Evolutionary conservation across 1,140 invertebrate genomes (phyloP), one percentile per base, ranked within the genome.

Genomic region (Homarus americanus): DNA sequence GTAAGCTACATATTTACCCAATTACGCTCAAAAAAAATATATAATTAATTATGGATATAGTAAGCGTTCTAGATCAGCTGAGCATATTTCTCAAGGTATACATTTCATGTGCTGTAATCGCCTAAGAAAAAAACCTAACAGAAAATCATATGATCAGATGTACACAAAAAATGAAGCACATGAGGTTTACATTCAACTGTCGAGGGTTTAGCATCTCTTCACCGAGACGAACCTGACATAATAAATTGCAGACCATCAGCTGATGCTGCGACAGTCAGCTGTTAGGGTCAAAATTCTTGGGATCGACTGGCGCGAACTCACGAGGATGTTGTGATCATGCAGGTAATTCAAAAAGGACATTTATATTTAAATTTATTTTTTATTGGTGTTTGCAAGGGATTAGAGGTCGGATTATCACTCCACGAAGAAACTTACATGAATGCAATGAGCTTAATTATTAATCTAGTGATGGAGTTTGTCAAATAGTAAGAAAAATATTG

Each of bases 321-420:
- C 63, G 2, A 36, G 24, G 40, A 75, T 90, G 87, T 90, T 90
- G 83, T 90, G 87, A 90, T 90, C 44, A 90, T 83, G 44, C 80
- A 83, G 72, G 9, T 75, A 1, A 41, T 90, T 83, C 80, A 17
- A 63, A 90, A 90, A 78, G 53, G 40, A 32, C 53, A 24, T 28
- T 58, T 75, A 49, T 41, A 32, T 9, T 5, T 32, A n/a, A 9
- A 32, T 69, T 69, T 69, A 28, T 32, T 32, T 69, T 32, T 32
- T 9, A 32, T 12, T 32, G 7, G 3, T 32, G n/a, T 69, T 24
- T 32, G 10, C 63, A 32, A 7, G 12, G 10, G n/a, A 17, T 32
- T 34, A 0, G 32, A 32, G 5, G 17, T 69, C n/a, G 32, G 0
- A 7, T 32, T 69, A 32, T 32, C 5, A 9, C 10, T 69, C 12